A percentile compares a stretch with the other conserved stretches of the same genome.
Conservation (phyloP, 2,797 vertebrate genomes). For the Alosa sapidissima region DNA sequence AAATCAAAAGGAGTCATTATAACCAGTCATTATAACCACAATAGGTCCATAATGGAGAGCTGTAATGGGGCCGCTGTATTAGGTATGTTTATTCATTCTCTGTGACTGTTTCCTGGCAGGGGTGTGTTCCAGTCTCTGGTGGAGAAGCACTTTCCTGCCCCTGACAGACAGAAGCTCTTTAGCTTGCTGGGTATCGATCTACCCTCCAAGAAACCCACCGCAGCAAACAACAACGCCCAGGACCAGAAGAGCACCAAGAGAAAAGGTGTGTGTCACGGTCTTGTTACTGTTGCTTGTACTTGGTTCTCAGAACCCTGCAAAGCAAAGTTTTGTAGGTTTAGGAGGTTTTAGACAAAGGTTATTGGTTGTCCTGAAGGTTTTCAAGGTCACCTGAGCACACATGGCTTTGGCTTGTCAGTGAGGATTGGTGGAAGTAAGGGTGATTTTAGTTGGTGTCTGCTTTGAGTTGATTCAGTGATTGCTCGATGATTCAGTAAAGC, state of each 20-base stretch:
- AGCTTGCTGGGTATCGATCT: constrained; percentile 94
- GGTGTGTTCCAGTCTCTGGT: constrained; percentile 96
- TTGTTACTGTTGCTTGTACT: background rate
- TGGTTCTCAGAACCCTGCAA: background rate
- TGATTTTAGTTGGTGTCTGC: background rate
- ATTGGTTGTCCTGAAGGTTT: too few relatives aligned
- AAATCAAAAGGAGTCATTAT: background rate
- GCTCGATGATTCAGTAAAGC: background rate
- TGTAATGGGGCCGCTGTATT: background rate
- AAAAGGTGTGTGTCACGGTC: constrained; percentile 79
- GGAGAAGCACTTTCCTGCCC: constrained; percentile 98
- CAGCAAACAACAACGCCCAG: constrained; percentile 81
- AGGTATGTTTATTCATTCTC: background rate
- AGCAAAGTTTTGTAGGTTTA: background rate
- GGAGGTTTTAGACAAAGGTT: background rate
- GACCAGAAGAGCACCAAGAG: constrained; percentile 91
- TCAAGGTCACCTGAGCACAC: too few relatives aligned
- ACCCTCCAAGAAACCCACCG: constrained; percentile 86
- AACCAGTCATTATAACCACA: background rate
- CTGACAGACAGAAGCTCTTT: constrained; percentile 96
- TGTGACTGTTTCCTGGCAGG: constrained; percentile 62
- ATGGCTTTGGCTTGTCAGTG: background rate
- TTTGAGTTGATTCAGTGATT: too few relatives aligned
- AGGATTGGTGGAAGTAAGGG: background rate
- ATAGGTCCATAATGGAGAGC: background rate